Evolutionary conservation across 2,888 invertebrate species (phyloP).

Genomic region (Bugulina stolonifera): DNA sequence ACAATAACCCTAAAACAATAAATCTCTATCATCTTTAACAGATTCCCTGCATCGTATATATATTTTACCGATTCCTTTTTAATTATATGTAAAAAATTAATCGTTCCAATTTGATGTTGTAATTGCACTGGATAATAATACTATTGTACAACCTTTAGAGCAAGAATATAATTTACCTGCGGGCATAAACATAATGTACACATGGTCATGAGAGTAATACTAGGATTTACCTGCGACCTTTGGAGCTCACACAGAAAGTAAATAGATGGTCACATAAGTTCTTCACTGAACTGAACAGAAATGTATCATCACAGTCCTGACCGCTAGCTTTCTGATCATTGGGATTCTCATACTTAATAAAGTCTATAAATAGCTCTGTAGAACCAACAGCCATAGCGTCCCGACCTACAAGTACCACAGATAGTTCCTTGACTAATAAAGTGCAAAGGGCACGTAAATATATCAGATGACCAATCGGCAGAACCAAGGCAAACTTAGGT

Average conservation of each 20-base stretch:
- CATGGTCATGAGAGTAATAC: too few relatives aligned
- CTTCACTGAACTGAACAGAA: background rate
- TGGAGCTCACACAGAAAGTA: background rate
- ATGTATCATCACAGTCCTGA: background rate
- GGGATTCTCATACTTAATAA: conserved; percentile 10
- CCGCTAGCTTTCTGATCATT: background rate
- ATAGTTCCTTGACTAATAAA: background rate
- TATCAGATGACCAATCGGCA: background rate
- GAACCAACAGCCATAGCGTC: background rate
- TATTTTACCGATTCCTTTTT: too few relatives aligned
- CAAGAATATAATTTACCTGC: too few relatives aligned
- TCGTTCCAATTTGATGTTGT: too few relatives aligned
- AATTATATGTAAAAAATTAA: too few relatives aligned
- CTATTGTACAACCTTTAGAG: too few relatives aligned
- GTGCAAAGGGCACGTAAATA: too few relatives aligned
- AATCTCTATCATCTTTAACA: too few relatives aligned
- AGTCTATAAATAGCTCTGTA: conserved; percentile 10
- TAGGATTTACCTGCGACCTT: background rate
- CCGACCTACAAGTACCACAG: background rate
- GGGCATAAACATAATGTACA: too few relatives aligned
- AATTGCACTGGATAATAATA: too few relatives aligned
- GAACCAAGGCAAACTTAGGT: background rate
- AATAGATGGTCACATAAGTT: conserved; percentile 23
- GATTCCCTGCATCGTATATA: too few relatives aligned
- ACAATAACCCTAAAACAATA: too few relatives aligned